Evolutionary conservation across 1,140 invertebrate genomes (phyloP).

Genomic region (Sycobia sp.): DNA sequence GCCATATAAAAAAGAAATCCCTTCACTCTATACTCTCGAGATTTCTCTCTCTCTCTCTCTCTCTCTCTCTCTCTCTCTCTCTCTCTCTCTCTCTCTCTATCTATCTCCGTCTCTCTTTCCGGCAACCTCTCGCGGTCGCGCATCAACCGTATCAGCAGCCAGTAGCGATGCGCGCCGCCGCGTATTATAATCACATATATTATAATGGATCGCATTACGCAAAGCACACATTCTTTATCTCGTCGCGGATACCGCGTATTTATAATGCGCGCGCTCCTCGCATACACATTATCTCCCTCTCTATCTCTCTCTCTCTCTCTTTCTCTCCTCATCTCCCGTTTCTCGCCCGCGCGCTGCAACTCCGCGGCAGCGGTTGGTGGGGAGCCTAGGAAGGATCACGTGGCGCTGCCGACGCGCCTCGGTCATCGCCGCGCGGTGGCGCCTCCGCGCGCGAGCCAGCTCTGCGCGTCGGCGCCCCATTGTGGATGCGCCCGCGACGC

Average conservation of each 20-base stretch:
- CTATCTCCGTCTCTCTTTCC: neutral
- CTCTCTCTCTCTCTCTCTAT: neutral
- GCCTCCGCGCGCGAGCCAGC: neutral
- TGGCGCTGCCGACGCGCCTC: neutral
- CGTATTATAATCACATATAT: no score
- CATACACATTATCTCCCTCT: no score
- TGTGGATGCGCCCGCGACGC: neutral
- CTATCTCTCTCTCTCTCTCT: no score
- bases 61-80: neutral
- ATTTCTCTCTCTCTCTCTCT: no score
- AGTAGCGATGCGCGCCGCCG: no score
- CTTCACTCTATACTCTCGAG: no score
- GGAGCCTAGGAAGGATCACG: no score
- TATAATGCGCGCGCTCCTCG: no score
- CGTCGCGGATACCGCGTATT: no score
- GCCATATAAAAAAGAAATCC: no score
- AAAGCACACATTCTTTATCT: slow-evolving; percentile 28
- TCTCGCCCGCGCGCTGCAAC: neutral
- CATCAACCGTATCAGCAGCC: neutral
- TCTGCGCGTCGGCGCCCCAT: neutral
- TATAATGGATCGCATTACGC: slow-evolving; percentile 31
- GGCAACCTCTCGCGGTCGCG: neutral
- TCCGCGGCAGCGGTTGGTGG: neutral
- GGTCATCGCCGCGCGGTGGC: neutral
- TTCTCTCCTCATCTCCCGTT: no score